Evolutionary conservation across 2,113 vertebrate genomes (phyloP).

Genomic region (Litocranius walleri): DNA sequence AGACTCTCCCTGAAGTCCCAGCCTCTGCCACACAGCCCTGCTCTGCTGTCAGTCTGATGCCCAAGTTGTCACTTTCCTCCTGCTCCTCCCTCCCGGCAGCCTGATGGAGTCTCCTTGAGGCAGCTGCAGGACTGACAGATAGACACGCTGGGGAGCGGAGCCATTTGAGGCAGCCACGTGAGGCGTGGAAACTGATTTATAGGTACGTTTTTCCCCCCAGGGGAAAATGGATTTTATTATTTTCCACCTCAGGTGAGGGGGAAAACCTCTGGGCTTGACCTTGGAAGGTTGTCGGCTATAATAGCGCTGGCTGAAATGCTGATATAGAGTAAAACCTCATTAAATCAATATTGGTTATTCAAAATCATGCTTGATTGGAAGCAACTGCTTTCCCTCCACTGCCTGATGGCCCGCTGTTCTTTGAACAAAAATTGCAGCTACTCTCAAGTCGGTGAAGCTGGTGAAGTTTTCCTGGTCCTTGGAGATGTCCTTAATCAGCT

Average conservation of each 20-base stretch:
- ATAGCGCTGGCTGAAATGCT: conserved; percentile 63
- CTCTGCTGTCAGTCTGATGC: conserved; percentile 50
- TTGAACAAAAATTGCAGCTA: conserved; percentile 48
- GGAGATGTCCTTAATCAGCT: conserved; percentile 52
- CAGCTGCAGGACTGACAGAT: conserved; percentile 62
- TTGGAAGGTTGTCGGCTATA: conserved; percentile 68
- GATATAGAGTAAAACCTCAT: conserved; percentile 72
- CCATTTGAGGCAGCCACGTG: conserved; percentile 48
- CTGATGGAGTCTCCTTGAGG: conserved; percentile 60
- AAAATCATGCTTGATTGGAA: conserved; percentile 74
- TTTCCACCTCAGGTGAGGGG: conserved; percentile 68
- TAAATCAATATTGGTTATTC: conserved; percentile 77
- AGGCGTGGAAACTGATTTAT: conserved; percentile 71
- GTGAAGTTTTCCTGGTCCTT: conserved; percentile 35
- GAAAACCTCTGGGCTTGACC: conserved; percentile 69
- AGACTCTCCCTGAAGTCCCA: neutral
- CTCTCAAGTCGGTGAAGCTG: conserved; percentile 49
- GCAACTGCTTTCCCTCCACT: conserved; percentile 55
- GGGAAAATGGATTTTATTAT: conserved; percentile 70
- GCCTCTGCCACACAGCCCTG: neutral
- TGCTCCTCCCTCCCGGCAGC: conserved; percentile 42
- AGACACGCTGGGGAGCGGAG: conserved; percentile 9
- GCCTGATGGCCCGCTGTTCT: conserved; percentile 41
- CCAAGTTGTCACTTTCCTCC: conserved; percentile 58
- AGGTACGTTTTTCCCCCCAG: conserved; percentile 42